Conservation (phyloP, 1,140 invertebrate genomes). For the Leucophenga varia region DNA sequence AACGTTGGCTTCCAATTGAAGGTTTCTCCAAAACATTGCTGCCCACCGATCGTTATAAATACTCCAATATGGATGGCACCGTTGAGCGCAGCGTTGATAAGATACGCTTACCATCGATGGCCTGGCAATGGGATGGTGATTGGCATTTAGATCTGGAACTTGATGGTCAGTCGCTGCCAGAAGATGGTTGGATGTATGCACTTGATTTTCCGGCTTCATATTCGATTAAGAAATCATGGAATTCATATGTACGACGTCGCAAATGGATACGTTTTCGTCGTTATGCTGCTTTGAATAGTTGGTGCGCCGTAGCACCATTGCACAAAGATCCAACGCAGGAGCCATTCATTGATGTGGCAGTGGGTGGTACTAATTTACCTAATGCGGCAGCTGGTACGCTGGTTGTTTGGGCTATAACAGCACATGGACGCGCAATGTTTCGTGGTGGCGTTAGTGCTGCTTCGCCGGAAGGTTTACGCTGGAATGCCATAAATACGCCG, state of each 20-base stretch:
- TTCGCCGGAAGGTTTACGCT: conserved; percentile 81
- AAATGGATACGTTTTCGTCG: conserved; percentile 82
- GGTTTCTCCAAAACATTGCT: conserved; percentile 80
- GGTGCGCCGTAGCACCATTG: conserved; percentile 85
- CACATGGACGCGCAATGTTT: conserved; percentile 84
- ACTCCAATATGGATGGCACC: conserved; percentile 80
- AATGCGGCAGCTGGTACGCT: conserved; percentile 72
- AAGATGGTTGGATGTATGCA: conserved; percentile 94
- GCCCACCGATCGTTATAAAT: conserved; percentile 83
- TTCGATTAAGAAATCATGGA: conserved; percentile 81
- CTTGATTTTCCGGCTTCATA: conserved; percentile 89
- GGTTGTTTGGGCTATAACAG: conserved; percentile 88
- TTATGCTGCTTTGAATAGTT: conserved; percentile 86
- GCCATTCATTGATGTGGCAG: conserved; percentile 72
- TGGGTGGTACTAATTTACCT: conserved; percentile 80
- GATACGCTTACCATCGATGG: conserved; percentile 83
- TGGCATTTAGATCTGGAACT: conserved; percentile 88
- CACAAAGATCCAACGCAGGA: conserved; percentile 84
- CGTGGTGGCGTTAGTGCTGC: conserved; percentile 74
- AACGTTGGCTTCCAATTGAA: conserved; percentile 88
- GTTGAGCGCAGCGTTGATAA: conserved; percentile 74
- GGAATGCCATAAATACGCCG: conserved; percentile 75
- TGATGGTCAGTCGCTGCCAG: conserved; percentile 81
- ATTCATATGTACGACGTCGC: conserved; percentile 83
- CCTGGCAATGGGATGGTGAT: conserved; percentile 92